These are phyloP conservation scores for Donacobius atricapilla DNA, from an alignment of 2,113 vertebrate genomes.

Conservation along the genomic window DNA sequence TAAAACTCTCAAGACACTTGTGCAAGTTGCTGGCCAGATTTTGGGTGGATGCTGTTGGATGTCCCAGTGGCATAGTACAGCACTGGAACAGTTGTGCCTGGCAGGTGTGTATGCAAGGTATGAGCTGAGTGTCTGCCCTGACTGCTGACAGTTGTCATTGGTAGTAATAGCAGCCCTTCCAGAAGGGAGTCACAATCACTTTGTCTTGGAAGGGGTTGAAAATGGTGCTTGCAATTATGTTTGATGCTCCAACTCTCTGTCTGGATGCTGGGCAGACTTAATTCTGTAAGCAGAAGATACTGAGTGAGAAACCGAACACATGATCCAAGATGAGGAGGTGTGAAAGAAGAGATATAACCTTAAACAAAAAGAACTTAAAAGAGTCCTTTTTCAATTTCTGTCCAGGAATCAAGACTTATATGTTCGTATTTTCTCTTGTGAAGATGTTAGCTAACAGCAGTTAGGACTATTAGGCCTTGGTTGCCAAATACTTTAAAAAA, in stretches of 20 bases:
- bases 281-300: background rate
- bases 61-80: fast-evolving
- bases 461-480: background rate
- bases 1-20: background rate
- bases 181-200: background rate
- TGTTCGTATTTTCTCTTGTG: background rate
- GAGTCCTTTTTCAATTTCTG: background rate
- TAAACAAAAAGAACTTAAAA: background rate
- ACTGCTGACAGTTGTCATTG: background rate
- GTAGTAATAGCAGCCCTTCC: background rate
- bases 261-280: background rate
- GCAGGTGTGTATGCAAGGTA: fast-evolving
- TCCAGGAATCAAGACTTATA: background rate
- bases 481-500: background rate
- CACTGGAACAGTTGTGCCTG: background rate
- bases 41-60: background rate
- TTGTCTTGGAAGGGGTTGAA: background rate
- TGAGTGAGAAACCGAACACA: fast-evolving
- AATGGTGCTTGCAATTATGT: background rate
- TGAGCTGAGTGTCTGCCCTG: background rate
- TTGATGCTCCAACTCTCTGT: background rate
- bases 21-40: background rate
- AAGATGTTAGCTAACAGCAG: background rate
- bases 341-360: background rate
- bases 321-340: background rate